These are phyloP conservation scores for Bovichtus diacanthus DNA, from an alignment of 2,797 vertebrate species.

Conservation along the genomic window DNA sequence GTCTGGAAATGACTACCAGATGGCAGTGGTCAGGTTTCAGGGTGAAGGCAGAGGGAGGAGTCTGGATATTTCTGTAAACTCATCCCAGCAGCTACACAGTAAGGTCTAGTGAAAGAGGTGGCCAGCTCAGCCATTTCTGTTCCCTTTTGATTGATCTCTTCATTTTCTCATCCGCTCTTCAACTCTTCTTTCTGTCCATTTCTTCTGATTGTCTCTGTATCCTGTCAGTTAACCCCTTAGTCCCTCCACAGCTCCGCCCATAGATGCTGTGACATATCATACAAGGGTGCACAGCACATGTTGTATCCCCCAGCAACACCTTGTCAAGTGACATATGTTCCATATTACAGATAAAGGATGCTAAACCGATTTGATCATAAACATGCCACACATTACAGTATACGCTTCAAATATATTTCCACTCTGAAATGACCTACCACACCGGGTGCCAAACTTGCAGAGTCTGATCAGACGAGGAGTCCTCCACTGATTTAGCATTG, in stretches of 20 bases:
- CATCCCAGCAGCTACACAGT: slow-evolving; percentile 75
- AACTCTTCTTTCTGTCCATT: slow-evolving; percentile 1
- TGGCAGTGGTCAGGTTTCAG: slow-evolving; percentile 79
- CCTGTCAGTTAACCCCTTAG: slow-evolving; percentile 29
- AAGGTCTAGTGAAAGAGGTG: slow-evolving; percentile 59
- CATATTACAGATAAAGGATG: slow-evolving; percentile 37
- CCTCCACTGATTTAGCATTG: not conserved
- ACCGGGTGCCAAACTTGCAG: not conserved
- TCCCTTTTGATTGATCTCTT: slow-evolving; percentile 26
- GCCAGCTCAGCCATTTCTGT: slow-evolving; percentile 33
- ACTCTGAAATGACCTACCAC: not conserved
- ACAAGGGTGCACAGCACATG: slow-evolving; percentile 43
- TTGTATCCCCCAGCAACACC: slow-evolving; percentile 23
- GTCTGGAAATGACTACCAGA: slow-evolving; percentile 83
- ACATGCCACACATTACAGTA: not conserved
- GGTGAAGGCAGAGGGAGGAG: slow-evolving; percentile 60
- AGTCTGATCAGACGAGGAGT: no score
- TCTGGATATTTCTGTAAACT: slow-evolving; percentile 74
- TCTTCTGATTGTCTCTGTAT: not conserved
- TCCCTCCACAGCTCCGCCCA: slow-evolving; percentile 3
- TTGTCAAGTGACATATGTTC: slow-evolving; percentile 46
- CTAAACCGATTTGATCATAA: not conserved
- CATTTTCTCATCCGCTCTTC: not conserved
- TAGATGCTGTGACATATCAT: slow-evolving; percentile 39
- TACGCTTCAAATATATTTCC: slow-evolving; percentile 1